These are phyloP conservation scores for Apostichopus leukothele DNA, from an alignment of 53 echinoderm and acorn worm genomes.

Conservation along the genomic window DNA sequence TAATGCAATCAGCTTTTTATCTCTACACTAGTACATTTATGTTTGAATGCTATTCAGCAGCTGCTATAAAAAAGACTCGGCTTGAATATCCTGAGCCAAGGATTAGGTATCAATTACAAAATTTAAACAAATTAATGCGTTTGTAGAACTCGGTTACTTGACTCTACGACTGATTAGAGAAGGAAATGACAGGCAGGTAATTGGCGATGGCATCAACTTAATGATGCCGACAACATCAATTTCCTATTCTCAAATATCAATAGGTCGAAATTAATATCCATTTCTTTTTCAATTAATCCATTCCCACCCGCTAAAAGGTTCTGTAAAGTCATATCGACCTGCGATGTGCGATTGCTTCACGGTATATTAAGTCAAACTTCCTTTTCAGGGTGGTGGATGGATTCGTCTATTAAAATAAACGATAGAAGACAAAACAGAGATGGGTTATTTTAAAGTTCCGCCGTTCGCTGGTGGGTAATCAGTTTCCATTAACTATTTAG, in stretches of 20 bases:
- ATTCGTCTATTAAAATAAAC: neutral
- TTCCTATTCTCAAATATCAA: neutral
- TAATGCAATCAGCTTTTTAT: no score
- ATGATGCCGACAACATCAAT: neutral
- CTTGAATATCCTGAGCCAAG: no score
- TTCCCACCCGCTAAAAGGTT: neutral
- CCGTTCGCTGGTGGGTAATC: neutral
- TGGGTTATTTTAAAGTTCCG: neutral
- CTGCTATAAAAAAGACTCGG: no score
- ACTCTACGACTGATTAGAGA: neutral
- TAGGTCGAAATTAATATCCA: neutral
- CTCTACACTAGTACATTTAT: no score
- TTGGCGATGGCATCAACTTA: neutral
- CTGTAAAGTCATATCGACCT: neutral
- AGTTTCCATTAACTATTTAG: neutral
- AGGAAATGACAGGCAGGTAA: neutral
- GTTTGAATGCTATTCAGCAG: no score
- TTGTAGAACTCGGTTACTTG: neutral
- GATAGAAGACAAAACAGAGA: neutral
- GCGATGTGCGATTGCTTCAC: neutral
- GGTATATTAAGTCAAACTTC: neutral
- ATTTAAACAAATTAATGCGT: neutral
- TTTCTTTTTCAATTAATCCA: neutral
- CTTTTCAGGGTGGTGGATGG: neutral
- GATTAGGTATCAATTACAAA: no score